Conservation (phyloP, 2,113 vertebrate species). For the Lagopus muta region DNA sequence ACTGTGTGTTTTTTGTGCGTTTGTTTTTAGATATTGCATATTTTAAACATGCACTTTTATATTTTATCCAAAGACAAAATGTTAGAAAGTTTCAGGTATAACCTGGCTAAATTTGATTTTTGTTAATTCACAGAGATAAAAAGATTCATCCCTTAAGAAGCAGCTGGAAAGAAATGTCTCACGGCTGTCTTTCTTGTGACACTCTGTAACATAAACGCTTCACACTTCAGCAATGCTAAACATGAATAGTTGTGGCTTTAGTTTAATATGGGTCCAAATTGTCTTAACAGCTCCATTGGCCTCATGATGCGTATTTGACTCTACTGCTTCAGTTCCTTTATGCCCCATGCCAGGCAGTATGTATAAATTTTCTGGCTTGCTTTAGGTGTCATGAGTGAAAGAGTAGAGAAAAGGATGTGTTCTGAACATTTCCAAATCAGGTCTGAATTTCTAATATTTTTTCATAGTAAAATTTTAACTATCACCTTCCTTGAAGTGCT, state of each 20-base stretch:
- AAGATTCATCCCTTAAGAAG: background rate
- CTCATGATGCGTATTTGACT: background rate
- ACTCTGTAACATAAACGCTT: background rate
- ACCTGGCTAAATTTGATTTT: background rate
- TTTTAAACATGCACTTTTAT: background rate
- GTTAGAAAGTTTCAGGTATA: background rate
- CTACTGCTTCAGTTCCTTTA: background rate
- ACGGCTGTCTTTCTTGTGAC: background rate
- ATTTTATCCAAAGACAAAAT: background rate
- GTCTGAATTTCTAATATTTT: background rate
- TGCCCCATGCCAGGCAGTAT: background rate
- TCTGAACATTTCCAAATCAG: background rate
- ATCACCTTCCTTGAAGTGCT: background rate
- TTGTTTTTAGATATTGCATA: background rate
- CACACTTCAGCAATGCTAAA: background rate
- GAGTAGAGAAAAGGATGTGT: background rate
- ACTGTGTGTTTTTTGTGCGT: background rate
- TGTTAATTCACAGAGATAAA: background rate
- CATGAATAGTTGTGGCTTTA: background rate
- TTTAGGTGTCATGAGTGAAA: background rate
- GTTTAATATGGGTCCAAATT: background rate
- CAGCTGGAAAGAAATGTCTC: background rate
- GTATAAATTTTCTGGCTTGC: background rate
- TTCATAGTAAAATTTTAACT: background rate
- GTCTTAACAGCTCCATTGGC: background rate